Base-by-base conservation (phyloP, 2,797 vertebrate genomes). In the Choloepus didactylus region DNA sequence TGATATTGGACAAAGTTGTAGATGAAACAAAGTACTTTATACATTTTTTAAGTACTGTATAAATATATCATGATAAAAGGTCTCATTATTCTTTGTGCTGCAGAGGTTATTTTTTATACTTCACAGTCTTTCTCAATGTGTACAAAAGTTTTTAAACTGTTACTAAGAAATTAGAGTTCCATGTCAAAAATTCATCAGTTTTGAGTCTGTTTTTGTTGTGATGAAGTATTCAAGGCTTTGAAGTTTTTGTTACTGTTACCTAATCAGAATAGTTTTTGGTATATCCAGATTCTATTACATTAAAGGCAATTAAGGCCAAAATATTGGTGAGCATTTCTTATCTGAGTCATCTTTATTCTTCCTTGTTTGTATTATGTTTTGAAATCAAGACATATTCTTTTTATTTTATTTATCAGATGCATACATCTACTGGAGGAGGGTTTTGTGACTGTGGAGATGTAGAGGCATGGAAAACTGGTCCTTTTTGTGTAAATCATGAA, bases 401-500 rank as follows among this genome's bases (percentile, higher is more conserved):
- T 87, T 25, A 6, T 0, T 89, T 87, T 0, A 69, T 95, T 94
- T 97, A 59, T 91, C 97, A 99, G 99, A 99, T 99, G 99, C 99
- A 99, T 69, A 99, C 99, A 5, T 99, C 99, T 93, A 98, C 99
- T 92, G 99, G 99, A 91, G 99, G 99, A 16, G 99, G 99, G 35
- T 99, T 99, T 98, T 99, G 99, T 98, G 99, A 99, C 97, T 99
- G 99, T 97, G 99, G 99, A 21, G 99, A 99, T 94, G 96, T 99
- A 66, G 99, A 99, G 96, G 99, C 99, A 60, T 99, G 99, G 99
- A 99, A 99, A 98, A 99, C 99, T 31, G 99, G 99, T 51, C 99
- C 99, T 0, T 99, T 99, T 92, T 99, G 99, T 98, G 97, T 99
- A 95, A 99, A 98, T 98, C 99, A 99, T 59, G 99, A 99, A 95